These are phyloP conservation scores for Paralvinella palmiformis DNA, from an alignment of 1,140 invertebrate genomes.

Conservation along the genomic window DNA sequence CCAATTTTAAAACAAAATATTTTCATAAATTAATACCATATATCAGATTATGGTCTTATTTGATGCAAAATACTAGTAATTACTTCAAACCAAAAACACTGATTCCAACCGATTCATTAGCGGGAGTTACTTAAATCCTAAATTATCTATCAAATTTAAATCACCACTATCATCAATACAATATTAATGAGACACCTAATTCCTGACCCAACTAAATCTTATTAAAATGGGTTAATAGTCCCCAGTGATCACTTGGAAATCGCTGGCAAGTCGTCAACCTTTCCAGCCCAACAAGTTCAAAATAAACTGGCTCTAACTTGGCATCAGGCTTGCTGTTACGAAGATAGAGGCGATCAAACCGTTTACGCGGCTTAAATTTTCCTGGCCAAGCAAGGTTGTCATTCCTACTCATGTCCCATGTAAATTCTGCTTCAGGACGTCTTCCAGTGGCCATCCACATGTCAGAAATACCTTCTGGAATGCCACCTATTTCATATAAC, in stretches of 20 bases:
- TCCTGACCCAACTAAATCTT: too few relatives aligned
- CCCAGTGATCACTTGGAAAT: constrained; percentile 63
- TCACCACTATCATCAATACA: too few relatives aligned
- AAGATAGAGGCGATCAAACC: constrained; percentile 60
- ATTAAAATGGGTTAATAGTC: constrained; percentile 51
- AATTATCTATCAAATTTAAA: too few relatives aligned
- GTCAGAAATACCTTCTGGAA: constrained; percentile 53
- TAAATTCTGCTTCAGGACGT: constrained; percentile 54
- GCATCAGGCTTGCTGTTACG: constrained; percentile 24
- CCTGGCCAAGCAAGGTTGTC: constrained; percentile 49
- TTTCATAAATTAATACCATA: too few relatives aligned
- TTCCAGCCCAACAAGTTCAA: constrained; percentile 58
- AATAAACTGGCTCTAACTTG: constrained; percentile 52
- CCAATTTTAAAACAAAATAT: too few relatives aligned
- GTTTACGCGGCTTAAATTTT: constrained; percentile 49
- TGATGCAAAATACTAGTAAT: too few relatives aligned
- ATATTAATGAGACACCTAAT: too few relatives aligned
- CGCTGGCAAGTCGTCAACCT: constrained; percentile 52
- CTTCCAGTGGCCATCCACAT: constrained; percentile 56
- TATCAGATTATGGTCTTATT: too few relatives aligned
- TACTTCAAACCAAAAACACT: too few relatives aligned
- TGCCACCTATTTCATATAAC: constrained; percentile 46
- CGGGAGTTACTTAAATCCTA: too few relatives aligned
- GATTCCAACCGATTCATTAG: too few relatives aligned
- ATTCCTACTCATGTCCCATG: constrained; percentile 58